Evolutionary conservation across 92 coral and sea anemone genomes (phyloP), one percentile per base, ranked within the genome.

Genomic region (Blastomussa wellsi): DNA sequence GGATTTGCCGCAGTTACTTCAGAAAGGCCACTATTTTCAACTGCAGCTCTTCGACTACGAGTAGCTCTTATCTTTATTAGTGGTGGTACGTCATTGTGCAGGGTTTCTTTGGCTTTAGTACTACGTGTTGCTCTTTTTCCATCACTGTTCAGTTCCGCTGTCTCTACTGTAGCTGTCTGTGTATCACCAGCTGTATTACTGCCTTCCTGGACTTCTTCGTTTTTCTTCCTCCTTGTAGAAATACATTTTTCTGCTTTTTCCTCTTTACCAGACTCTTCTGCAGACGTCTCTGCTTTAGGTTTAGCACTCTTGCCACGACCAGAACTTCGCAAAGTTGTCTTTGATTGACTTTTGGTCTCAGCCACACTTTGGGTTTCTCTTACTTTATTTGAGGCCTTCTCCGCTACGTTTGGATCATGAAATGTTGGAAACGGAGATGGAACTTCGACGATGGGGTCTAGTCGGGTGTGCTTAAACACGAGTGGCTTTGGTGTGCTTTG

Each of bases 371-470:
- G n/a, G 9, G 59, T 35, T 29, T 8, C 28, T 38, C 48, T 51
- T 39, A 26, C 37, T 7, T 31, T 31, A 0, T 26, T 35, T 5
- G 67, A n/a, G 19, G 52, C 72, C 36, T 72, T 51, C 57, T 82
- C 70, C 38, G 32, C 12, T 33, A 29, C 53, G 33, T 29, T 36
- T n/a, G 65, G 26, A 32, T 42, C 37, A 32, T 39, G n/a, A 69
- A 36, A 17, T n/a, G 91, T 84, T 41, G 86, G 81, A 55, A 83
- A 71, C 26, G 98, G 98, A 17, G 98, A 92, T 12, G 87, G 90
- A 19, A 94, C 77, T 79, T 96, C 98, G 42, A 81, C 80, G 79
- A 96, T 96, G 3, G 98, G 85, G 26, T 96, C 98, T 38, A 96
- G 91, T 31, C 78, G 89, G 26, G 98, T 94, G 76, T 92, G 91